These are phyloP conservation scores for Threskiornis aethiopicus DNA, from an alignment of 2,797 vertebrate species.

Conservation along the genomic window DNA sequence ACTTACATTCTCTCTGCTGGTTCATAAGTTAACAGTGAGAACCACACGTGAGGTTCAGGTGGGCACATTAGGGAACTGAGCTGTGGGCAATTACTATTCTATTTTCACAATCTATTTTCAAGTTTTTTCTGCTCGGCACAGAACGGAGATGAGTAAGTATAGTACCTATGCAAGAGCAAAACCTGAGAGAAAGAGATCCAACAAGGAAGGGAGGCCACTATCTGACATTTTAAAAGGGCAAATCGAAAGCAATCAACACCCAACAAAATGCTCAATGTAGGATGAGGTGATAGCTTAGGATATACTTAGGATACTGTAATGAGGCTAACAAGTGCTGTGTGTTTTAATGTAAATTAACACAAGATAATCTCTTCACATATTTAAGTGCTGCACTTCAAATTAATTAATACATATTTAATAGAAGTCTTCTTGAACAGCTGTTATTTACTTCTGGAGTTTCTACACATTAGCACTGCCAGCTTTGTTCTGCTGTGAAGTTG, in stretches of 20 bases:
- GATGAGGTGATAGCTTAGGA: conserved; percentile 50
- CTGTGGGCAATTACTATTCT: neutral
- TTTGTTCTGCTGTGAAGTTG: conserved; percentile 68
- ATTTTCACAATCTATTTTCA: neutral
- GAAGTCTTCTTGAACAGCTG: conserved; percentile 72
- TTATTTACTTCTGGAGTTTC: conserved; percentile 74
- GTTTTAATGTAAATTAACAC: conserved; percentile 72
- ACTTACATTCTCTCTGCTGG: neutral
- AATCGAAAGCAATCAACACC: conserved; percentile 69
- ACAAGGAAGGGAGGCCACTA: conserved; percentile 41
- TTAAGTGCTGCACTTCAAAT: conserved; percentile 71
- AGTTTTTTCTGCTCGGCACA: neutral
- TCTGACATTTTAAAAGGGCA: conserved; percentile 73
- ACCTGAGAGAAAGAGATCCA: conserved; percentile 9
- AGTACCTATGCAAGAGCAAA: neutral
- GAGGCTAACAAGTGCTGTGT: conserved; percentile 67
- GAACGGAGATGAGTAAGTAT: neutral
- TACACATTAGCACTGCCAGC: conserved; percentile 64
- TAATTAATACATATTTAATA: conserved; percentile 75
- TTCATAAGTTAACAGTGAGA: neutral
- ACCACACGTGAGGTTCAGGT: neutral
- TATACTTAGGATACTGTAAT: conserved; percentile 52
- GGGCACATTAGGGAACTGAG: neutral
- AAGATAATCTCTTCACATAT: conserved; percentile 72
- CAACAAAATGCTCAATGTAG: conserved; percentile 36